These are phyloP conservation scores for Drosophila nr. fundita DNA, from an alignment of 2,888 invertebrate species.

Conservation along the genomic window DNA sequence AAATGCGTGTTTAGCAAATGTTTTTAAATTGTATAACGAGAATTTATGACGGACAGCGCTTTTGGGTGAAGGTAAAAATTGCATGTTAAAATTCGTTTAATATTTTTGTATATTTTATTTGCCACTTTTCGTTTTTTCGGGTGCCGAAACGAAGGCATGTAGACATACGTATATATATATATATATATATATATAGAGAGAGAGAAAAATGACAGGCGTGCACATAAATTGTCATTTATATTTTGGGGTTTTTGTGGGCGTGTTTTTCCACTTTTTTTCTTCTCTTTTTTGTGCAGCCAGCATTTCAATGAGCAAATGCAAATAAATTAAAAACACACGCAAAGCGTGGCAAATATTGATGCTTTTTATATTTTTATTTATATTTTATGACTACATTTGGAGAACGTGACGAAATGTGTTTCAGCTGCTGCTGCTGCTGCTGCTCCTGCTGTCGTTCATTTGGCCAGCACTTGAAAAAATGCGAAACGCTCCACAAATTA, in stretches of 20 bases:
- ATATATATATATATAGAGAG: constrained; percentile 6
- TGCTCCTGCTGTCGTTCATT: constrained; percentile 5
- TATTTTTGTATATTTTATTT: constrained; percentile 57
- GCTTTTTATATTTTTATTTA: constrained; percentile 48
- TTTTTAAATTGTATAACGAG: constrained; percentile 79
- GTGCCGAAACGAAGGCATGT: constrained; percentile 33
- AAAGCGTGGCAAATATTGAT: constrained; percentile 73
- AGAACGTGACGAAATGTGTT: constrained; percentile 71
- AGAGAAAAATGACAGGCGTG: constrained; percentile 56
- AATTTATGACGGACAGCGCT: constrained; percentile 71
- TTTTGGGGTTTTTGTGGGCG: constrained; percentile 58
- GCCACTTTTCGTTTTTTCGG: constrained; percentile 19
- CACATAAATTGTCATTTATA: constrained; percentile 76
- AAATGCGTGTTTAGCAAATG: constrained; percentile 81
- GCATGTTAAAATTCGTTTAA: constrained; percentile 79
- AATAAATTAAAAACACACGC: constrained; percentile 75
- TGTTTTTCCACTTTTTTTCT: constrained; percentile 31
- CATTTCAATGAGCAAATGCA: constrained; percentile 78
- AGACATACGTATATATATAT: constrained; percentile 7
- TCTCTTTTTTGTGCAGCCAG: constrained; percentile 60
- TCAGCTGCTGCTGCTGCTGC: constrained; percentile 5
- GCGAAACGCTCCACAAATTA: constrained; percentile 68
- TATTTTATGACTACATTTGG: constrained; percentile 56
- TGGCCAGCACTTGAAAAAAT: constrained; percentile 63
- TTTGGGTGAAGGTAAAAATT: constrained; percentile 65